A percentile compares a stretch with the other conserved stretches of the same genome.
These are phyloP conservation scores for Oligia strigilis DNA, from an alignment of 2,888 invertebrate genomes.

Conservation along the genomic window DNA sequence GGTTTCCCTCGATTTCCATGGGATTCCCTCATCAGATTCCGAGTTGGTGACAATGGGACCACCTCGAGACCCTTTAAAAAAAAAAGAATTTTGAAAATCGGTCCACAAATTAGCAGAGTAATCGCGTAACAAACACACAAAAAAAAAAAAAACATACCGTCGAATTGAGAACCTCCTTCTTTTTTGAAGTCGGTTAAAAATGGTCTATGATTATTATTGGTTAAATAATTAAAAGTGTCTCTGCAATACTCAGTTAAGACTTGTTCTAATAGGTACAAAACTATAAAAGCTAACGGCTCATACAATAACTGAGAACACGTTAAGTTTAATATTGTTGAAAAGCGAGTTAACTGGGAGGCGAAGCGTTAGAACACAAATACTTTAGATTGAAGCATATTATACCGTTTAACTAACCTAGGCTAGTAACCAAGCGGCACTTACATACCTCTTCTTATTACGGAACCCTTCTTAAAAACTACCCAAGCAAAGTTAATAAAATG, in stretches of 20 bases:
- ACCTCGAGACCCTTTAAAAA: no score
- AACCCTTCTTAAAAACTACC: conserved; percentile 4
- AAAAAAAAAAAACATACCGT: no score
- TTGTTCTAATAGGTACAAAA: conserved; percentile 1
- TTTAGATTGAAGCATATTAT: conserved; percentile 12
- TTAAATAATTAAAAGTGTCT: conserved; percentile 11
- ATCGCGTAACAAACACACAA: no score
- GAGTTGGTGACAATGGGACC: no score
- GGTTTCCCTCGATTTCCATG: no score
- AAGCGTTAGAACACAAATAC: conserved; percentile 18
- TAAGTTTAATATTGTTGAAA: conserved; percentile 34
- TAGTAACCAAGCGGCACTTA: conserved; percentile 23
- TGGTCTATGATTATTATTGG: not conserved
- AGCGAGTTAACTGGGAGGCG: conserved; percentile 2
- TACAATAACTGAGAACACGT: conserved; percentile 29
- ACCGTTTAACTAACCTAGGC: conserved; percentile 32
- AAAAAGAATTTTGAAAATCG: no score
- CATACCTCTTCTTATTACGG: conserved; percentile 20
- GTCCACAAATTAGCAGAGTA: no score
- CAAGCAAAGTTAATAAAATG: not conserved
- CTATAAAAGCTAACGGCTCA: conserved; percentile 25
- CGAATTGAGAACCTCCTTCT: no score
- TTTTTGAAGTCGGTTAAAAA: no score
- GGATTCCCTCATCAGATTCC: no score
- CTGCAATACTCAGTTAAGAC: not conserved